Evolutionary conservation across 2,113 vertebrate species (phyloP).

Genomic region (Otus sunia): DNA sequence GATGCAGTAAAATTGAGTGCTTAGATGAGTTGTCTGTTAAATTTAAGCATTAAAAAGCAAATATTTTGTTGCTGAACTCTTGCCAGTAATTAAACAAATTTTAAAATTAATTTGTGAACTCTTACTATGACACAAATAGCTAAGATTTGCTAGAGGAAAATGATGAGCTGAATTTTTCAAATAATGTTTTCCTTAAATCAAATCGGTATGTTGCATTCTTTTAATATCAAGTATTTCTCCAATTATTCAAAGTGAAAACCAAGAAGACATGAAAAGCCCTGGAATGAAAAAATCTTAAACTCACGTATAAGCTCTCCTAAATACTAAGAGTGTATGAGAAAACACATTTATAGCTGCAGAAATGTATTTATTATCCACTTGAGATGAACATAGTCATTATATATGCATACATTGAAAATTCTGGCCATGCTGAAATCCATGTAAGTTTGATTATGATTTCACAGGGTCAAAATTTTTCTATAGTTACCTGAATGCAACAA

Average conservation of each 20-base stretch:
- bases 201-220: neutral
- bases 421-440: neutral
- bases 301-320: neutral
- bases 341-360: neutral
- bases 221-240: neutral
- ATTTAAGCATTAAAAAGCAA: neutral
- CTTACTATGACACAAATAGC: neutral
- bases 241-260: neutral
- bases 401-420: neutral
- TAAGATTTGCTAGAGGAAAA: neutral
- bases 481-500: neutral
- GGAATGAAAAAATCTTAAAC: neutral
- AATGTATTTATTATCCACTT: neutral
- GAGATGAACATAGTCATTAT: neutral
- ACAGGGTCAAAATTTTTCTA: neutral
- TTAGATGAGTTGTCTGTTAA: neutral
- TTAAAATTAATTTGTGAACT: neutral
- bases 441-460: neutral
- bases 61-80: neutral
- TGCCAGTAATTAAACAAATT: neutral
- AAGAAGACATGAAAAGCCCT: neutral
- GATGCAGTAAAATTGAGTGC: neutral
- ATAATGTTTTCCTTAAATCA: neutral
- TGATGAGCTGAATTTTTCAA: neutral
- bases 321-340: neutral